A percentile compares a stretch with the other conserved stretches of the same genome.
phyloP scores from a whole-genome alignment of 2,113 vertebrate genomes.

The Cacatua alba region DNA sequence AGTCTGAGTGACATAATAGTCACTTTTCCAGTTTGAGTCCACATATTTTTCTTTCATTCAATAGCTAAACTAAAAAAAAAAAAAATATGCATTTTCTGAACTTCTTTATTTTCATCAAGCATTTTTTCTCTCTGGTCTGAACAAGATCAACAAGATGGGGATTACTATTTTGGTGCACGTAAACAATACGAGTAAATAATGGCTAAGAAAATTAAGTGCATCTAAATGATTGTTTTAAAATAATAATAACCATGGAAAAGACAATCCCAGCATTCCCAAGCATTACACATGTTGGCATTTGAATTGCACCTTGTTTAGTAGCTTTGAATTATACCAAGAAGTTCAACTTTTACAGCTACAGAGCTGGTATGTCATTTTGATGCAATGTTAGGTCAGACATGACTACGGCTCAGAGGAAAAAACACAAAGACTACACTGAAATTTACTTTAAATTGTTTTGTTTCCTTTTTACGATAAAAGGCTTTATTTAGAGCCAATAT shows the following conservation, averaged over 20 bases:
- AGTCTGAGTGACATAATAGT: neutral
- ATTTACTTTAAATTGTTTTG: neutral
- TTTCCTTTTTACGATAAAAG: neutral
- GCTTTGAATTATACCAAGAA: neutral
- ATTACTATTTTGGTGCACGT: neutral
- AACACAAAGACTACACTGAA: neutral
- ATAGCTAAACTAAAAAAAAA: neutral
- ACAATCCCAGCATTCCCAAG: neutral
- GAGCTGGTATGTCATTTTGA: neutral
- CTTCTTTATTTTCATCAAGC: neutral
- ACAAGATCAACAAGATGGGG: neutral
- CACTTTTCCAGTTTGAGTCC: neutral
- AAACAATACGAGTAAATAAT: neutral
- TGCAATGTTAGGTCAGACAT: neutral
- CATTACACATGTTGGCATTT: neutral
- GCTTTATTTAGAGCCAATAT: neutral
- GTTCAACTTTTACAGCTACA: neutral
- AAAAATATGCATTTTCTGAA: neutral
- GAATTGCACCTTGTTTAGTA: neutral
- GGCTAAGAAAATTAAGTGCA: neutral
- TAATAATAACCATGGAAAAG: neutral
- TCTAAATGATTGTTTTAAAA: neutral
- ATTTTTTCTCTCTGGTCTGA: neutral
- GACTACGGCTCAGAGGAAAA: neutral
- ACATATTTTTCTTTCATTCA: neutral